phyloP scores from a whole-genome alignment of 2,888 invertebrate species.

The Caenorhabditis angaria region DNA sequence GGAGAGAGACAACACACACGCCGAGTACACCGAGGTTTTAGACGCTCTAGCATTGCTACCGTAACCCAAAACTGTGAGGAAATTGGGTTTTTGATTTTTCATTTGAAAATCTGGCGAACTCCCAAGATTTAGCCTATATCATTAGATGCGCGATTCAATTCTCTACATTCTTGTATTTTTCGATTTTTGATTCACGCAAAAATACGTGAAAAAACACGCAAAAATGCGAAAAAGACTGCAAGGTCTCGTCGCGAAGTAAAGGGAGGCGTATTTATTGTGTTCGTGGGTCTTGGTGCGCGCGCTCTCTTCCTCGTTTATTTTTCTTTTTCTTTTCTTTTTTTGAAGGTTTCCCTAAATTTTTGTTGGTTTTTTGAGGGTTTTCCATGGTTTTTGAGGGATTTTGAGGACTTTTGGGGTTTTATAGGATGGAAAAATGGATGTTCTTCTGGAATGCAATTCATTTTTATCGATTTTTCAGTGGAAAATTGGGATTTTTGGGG shows the following conservation, averaged over 20 bases:
- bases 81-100: conserved; percentile 8
- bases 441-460: too few species aligned
- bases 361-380: conserved; percentile 17
- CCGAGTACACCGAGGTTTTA: conserved; percentile 29
- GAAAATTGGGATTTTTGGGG: too few species aligned
- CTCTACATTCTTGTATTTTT: not conserved
- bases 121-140: not conserved
- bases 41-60: conserved; percentile 33
- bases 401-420: too few species aligned
- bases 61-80: conserved; percentile 15
- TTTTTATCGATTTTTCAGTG: too few species aligned
- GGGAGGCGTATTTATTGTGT: conserved; percentile 27
- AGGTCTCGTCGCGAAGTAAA: conserved; percentile 43
- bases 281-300: conserved; percentile 28
- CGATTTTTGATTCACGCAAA: not conserved
- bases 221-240: conserved; percentile 36
- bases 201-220: not conserved
- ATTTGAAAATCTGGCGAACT: not conserved
- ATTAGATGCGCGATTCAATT: not conserved
- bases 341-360: conserved; percentile 43
- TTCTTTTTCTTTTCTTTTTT: conserved; percentile 21
- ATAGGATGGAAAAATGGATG: too few species aligned
- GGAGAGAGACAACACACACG: conserved; percentile 32
- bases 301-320: conserved; percentile 1
- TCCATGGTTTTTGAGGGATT: conserved; percentile 5